Evolutionary conservation across 2,888 invertebrate genomes (phyloP).

Genomic region (Mythimna vitellina): DNA sequence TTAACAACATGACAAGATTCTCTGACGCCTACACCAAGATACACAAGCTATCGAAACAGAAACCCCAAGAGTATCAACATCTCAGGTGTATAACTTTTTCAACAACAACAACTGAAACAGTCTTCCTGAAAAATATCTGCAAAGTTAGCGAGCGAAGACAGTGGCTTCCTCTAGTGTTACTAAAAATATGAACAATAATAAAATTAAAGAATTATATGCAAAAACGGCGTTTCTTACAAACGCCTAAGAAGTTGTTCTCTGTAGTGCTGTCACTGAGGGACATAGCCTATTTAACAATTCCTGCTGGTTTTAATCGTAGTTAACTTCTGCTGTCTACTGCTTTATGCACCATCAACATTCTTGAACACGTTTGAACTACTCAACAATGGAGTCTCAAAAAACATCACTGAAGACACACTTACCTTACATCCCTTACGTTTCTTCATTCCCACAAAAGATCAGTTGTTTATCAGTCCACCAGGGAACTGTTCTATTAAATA

Average conservation of each 20-base stretch:
- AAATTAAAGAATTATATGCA: slow-evolving; percentile 65
- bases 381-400: neutral
- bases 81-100: slow-evolving; percentile 53
- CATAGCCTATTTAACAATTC: neutral
- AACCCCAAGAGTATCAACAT: slow-evolving; percentile 20
- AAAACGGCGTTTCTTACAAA: slow-evolving; percentile 59
- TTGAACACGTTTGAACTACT: neutral
- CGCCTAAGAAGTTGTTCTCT: slow-evolving; percentile 59
- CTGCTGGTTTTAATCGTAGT: no score
- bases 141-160: no score
- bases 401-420: no score
- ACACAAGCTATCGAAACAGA: slow-evolving; percentile 15
- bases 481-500: slow-evolving; percentile 23
- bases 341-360: neutral
- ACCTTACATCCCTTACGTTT: neutral
- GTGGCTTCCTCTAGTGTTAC: slow-evolving; percentile 46
- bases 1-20: slow-evolving; percentile 6
- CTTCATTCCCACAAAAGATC: neutral
- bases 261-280: slow-evolving; percentile 50
- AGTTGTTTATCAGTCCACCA: slow-evolving; percentile 6
- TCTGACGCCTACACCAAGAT: neutral
- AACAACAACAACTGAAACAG: slow-evolving; percentile 40
- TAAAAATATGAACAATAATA: slow-evolving; percentile 61
- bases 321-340: neutral
- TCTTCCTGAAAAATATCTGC: slow-evolving; percentile 9